phyloP scores from a whole-genome alignment of 2,888 invertebrate species.

The Agrochola litura region DNA sequence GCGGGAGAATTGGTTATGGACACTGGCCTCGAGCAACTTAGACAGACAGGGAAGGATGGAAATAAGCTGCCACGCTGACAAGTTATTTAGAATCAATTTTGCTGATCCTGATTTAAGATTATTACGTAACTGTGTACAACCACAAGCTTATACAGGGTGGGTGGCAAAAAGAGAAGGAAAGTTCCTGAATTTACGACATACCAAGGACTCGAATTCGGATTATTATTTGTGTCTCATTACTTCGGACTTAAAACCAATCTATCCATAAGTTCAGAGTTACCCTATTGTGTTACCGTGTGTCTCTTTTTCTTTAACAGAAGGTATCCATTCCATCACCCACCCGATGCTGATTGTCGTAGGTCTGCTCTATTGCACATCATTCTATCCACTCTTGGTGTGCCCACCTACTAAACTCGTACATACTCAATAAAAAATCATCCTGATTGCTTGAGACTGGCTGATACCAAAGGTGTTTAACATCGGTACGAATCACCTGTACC shows the following conservation, averaged over 20 bases:
- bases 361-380: neutral
- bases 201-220: neutral
- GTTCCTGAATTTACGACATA: neutral
- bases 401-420: neutral
- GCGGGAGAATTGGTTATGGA: too few relatives aligned
- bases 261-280: neutral
- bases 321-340: neutral
- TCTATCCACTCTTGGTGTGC: neutral
- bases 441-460: neutral
- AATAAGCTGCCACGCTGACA: neutral
- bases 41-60: too few relatives aligned
- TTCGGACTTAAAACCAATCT: neutral
- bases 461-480: neutral
- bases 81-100: constrained; percentile 27
- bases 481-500: neutral
- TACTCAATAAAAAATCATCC: neutral
- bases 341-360: neutral
- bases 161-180: neutral
- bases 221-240: neutral
- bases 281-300: neutral
- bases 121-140: neutral
- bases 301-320: neutral
- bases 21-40: too few relatives aligned
- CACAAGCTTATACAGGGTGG: neutral
- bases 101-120: neutral